Evolutionary conservation across 53 echinoderm and acorn worm genomes (phyloP).

Genomic region (Mesocentrotus franciscanus): DNA sequence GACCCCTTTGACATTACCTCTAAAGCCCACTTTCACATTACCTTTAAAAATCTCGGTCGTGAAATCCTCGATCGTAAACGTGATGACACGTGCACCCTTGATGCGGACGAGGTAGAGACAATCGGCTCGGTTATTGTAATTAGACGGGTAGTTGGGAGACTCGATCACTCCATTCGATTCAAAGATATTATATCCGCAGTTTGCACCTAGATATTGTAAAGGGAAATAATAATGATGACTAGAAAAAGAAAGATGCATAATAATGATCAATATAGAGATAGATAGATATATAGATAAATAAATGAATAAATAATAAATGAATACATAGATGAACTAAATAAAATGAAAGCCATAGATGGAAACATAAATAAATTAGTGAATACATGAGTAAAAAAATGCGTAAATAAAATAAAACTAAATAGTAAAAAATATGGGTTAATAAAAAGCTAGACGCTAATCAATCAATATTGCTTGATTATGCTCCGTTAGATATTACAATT

Average conservation of each 20-base stretch:
- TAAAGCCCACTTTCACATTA: neutral
- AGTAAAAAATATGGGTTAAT: no score
- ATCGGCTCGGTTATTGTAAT: constrained; percentile 55
- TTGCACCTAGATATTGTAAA: neutral
- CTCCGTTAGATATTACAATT: no score
- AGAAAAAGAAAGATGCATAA: neutral
- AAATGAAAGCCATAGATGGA: no score
- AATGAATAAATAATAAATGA: neutral
- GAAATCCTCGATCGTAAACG: constrained; percentile 52
- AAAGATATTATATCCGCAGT: constrained; percentile 58
- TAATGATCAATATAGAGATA: no score
- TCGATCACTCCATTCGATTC: constrained; percentile 9
- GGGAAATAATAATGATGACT: no score
- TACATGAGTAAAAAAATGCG: no score
- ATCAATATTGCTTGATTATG: no score
- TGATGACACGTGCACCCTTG: constrained; percentile 57
- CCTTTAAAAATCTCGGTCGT: constrained; percentile 63
- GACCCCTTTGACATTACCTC: neutral
- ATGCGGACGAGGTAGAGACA: constrained; percentile 61
- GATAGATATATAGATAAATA: no score
- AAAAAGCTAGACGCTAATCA: no score
- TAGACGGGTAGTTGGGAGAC: constrained; percentile 52
- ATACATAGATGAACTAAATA: no score
- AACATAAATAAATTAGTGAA: no score
- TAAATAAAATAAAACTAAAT: no score